Evolutionary conservation across 2,797 vertebrate genomes (phyloP), one percentile per base, ranked within the genome.

Genomic region (Tolypeutes matacus): DNA sequence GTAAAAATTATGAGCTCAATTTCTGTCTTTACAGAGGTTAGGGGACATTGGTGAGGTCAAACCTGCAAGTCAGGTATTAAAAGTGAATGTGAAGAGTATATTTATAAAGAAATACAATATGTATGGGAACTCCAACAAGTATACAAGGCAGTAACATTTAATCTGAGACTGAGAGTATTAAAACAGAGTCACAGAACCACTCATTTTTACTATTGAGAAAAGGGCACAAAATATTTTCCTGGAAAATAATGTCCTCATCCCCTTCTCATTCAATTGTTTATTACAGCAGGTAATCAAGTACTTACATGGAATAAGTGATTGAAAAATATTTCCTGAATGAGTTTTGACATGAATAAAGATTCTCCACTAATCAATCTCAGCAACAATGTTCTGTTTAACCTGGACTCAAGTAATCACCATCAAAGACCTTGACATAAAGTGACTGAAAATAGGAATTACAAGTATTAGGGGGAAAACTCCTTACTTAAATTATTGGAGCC

Each of bases 181-280:
- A 46, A 8, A 46, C 46, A 9, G 46, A 46, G 46, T 67, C 13
- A 75, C 18, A 36, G 3, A 58, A 86, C 14, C 8, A n/a, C 70
- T 72, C 34, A 72, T 34, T 23, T 73, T 77, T 46, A 53, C 60
- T 81, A 65, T 83, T 23, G 60, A 75, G 21, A n/a, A 76, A 86
- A 69, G 6, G 69, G 10, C 77, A 72, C 39, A 27, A 42, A n/a
- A 18, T 10, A n/a, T 51, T 39, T 49, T 23, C 5, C 0, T 36
- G 27, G 82, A 23, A 42, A 23, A 53, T 29, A 31, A 81, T 5
- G 8, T 67, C 1, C 36, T 56, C 23, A 27, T 77, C 46, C 46
- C 46, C 8, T 46, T 46, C 46, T 46, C 46, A 46, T 46, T 6
- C 46, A 46, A 46, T 62, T 93, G 91, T 70, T 2, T 49, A 46